Conservation (phyloP, 2,888 invertebrate genomes). For the Rhamnusium bicolor region DNA sequence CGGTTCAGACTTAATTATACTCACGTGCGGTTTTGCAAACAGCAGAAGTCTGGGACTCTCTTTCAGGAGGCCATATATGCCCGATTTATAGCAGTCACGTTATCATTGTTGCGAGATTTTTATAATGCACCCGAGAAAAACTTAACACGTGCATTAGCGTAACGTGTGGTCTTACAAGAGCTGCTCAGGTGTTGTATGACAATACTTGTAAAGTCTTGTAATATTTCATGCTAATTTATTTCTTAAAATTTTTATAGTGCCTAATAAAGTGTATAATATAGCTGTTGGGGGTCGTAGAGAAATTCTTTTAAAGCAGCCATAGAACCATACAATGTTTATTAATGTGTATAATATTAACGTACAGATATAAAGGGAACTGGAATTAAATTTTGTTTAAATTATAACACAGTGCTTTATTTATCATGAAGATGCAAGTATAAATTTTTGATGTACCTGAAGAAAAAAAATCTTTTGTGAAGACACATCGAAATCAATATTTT, state of each 20-base stretch:
- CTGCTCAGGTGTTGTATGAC: constrained; percentile 44
- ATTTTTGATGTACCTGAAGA: too few species aligned
- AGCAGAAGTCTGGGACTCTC: constrained; percentile 57
- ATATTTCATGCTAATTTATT: constrained; percentile 18
- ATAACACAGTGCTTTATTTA: not conserved
- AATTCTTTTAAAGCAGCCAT: not conserved
- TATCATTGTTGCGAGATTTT: constrained; percentile 64
- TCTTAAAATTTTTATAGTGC: not conserved
- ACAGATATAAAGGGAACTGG: not conserved
- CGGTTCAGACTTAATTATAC: constrained; percentile 69
- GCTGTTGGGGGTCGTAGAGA: not conserved
- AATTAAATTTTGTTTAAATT: not conserved
- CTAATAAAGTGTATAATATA: not conserved
- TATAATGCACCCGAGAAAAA: constrained; percentile 49
- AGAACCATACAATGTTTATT: not conserved
- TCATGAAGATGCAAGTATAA: too few species aligned
- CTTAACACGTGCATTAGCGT: constrained; percentile 58
- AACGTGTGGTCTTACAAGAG: constrained; percentile 55
- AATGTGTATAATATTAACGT: not conserved
- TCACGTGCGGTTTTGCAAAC: constrained; percentile 68
- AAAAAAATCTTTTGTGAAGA: too few species aligned
- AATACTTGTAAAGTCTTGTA: constrained; percentile 29
- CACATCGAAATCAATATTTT: too few species aligned
- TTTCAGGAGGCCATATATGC: constrained; percentile 64
- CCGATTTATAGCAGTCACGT: constrained; percentile 66